Percentiles rank a stretch among this genome's conserved stretches.
phyloP scores from a whole-genome alignment of 2,797 vertebrate species.

The Eidolon dupreanum region DNA sequence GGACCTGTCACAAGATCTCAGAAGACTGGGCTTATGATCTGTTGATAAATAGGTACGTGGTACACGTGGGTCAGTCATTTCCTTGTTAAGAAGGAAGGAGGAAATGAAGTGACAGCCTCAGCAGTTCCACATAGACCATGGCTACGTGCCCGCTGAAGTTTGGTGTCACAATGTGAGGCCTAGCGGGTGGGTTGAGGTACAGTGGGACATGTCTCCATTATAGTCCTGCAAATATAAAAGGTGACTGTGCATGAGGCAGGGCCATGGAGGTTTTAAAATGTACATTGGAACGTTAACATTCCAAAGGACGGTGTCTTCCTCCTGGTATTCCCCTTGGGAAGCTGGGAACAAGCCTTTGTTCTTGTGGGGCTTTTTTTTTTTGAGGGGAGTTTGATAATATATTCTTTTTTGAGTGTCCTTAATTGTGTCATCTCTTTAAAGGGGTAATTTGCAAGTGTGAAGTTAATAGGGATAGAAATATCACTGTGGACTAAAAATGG shows the following conservation, averaged over 20 bases:
- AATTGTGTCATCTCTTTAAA: slow-evolving; percentile 13
- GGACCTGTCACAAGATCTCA: slow-evolving; percentile 66
- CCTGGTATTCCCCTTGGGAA: not conserved
- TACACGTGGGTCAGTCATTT: slow-evolving; percentile 70
- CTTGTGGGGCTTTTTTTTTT: not conserved
- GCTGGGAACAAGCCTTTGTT: not conserved
- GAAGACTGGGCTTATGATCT: slow-evolving; percentile 73
- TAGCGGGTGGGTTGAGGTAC: not conserved
- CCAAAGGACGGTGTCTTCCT: not conserved
- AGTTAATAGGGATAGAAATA: not conserved
- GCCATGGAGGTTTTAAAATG: not conserved
- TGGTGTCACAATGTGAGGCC: not conserved
- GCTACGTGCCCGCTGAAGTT: not conserved
- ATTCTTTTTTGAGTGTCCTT: not conserved
- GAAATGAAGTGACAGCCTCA: slow-evolving; percentile 67
- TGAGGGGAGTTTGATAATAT: not conserved
- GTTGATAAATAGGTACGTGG: slow-evolving; percentile 75
- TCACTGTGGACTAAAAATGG: not conserved
- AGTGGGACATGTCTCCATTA: not conserved
- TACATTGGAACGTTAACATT: not conserved
- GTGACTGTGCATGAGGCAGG: not conserved
- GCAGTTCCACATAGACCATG: not conserved
- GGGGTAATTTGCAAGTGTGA: not conserved
- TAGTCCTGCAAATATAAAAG: not conserved
- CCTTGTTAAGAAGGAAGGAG: slow-evolving; percentile 63